A percentile compares a stretch with the other conserved stretches of the same genome.
Evolutionary conservation across 1,140 invertebrate genomes (phyloP).

Genomic region (Bombus superbus): DNA sequence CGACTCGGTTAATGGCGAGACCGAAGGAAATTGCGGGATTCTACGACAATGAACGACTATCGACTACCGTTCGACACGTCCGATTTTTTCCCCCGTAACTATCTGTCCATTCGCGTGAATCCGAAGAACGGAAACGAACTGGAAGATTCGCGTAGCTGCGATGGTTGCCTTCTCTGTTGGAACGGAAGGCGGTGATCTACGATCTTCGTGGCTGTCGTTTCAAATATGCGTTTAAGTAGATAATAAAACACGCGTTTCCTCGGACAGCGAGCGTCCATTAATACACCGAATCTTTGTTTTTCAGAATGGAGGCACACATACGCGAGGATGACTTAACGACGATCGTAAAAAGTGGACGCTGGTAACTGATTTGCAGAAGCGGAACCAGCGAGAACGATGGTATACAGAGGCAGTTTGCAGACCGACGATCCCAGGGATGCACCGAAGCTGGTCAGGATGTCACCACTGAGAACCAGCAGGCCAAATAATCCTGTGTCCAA

Average conservation of each 20-base stretch:
- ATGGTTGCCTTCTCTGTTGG: neutral
- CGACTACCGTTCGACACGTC: too few relatives aligned
- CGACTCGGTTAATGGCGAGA: slow-evolving; percentile 1
- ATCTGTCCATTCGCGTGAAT: neutral
- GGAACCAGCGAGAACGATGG: slow-evolving; percentile 62
- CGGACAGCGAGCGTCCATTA: neutral
- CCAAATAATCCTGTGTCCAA: slow-evolving; percentile 17
- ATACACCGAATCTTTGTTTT: slow-evolving; percentile 6
- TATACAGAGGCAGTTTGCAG: slow-evolving; percentile 73
- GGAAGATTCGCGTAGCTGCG: neutral
- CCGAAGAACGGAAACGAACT: neutral
- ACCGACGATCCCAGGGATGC: slow-evolving; percentile 73
- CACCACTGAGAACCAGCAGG: slow-evolving; percentile 69
- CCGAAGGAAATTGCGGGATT: slow-evolving; percentile 6
- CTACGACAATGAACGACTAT: neutral
- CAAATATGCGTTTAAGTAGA: slow-evolving; percentile 6
- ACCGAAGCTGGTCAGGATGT: slow-evolving; percentile 70
- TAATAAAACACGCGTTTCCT: neutral
- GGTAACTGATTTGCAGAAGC: neutral
- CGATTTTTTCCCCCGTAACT: neutral
- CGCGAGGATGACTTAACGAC: slow-evolving; percentile 8
- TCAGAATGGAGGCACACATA: neutral
- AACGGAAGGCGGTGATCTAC: slow-evolving; percentile 9
- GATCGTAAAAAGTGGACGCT: slow-evolving; percentile 2
- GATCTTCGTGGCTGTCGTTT: neutral